These are phyloP conservation scores for Hirtodrosophila histrioides DNA, from an alignment of 2,888 invertebrate species.

Conservation along the genomic window DNA sequence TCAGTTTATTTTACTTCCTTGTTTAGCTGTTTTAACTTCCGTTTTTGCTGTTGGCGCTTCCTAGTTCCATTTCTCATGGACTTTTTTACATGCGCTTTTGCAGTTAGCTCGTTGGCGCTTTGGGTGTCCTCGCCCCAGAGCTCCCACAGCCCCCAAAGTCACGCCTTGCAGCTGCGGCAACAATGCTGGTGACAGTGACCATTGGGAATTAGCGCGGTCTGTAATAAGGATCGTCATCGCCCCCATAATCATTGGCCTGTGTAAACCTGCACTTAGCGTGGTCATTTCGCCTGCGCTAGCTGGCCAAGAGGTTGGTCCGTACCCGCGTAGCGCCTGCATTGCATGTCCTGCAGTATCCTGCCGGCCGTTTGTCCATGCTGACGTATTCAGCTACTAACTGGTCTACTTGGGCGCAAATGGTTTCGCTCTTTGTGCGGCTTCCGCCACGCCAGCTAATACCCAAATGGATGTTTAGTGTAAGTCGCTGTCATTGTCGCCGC, in stretches of 20 bases:
- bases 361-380: constrained; percentile 8
- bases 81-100: constrained; percentile 56
- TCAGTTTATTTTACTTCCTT: constrained; percentile 60
- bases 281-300: constrained; percentile 71
- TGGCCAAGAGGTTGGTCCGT: constrained; percentile 23
- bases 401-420: constrained; percentile 73
- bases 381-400: constrained; percentile 40
- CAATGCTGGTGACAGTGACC: constrained; percentile 70
- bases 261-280: constrained; percentile 82
- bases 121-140: too few relatives aligned
- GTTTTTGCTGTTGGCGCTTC: constrained; percentile 49
- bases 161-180: constrained; percentile 26
- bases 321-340: constrained; percentile 26
- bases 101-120: constrained; percentile 23
- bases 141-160: constrained; percentile 1
- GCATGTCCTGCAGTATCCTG: constrained; percentile 15
- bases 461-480: constrained; percentile 81
- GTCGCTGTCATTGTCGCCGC: constrained; percentile 45
- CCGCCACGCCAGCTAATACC: constrained; percentile 74
- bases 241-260: constrained; percentile 79
- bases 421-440: constrained; percentile 75
- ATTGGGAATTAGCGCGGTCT: constrained; percentile 79
- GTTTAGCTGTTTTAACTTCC: constrained; percentile 71
- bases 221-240: constrained; percentile 75
- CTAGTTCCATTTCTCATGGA: constrained; percentile 37